Conservation (phyloP, 1,140 invertebrate genomes). For the Ooceraea biroi region DNA sequence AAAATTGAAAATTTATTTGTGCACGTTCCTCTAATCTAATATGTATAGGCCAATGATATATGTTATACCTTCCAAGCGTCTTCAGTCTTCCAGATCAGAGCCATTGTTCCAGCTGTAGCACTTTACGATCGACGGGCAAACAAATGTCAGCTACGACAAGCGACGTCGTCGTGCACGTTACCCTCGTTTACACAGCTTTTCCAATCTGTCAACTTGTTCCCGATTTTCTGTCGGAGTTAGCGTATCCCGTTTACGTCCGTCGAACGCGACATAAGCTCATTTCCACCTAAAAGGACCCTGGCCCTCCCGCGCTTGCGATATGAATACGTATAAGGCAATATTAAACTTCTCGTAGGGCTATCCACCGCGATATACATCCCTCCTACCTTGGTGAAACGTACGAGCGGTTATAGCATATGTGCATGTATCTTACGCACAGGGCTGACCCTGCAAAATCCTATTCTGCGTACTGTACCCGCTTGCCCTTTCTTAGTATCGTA, state of each 20-base stretch:
- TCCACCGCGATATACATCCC: slow-evolving; percentile 46
- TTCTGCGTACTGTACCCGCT: background rate
- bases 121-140: slow-evolving; percentile 35
- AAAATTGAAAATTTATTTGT: background rate
- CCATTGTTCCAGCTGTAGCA: background rate
- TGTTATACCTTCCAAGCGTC: background rate
- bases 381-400: slow-evolving; percentile 28
- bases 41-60: background rate
- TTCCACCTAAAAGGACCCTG: slow-evolving; percentile 63
- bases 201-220: slow-evolving; percentile 40
- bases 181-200: slow-evolving; percentile 43
- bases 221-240: slow-evolving; percentile 44
- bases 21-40: background rate
- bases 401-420: slow-evolving; percentile 14
- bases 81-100: slow-evolving; percentile 15
- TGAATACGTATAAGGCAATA: slow-evolving; percentile 75
- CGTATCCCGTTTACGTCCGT: slow-evolving; percentile 35
- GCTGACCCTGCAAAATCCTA: background rate
- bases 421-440: background rate
- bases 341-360: slow-evolving; percentile 68
- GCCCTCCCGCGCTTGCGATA: slow-evolving; percentile 35
- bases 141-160: slow-evolving; percentile 11
- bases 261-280: slow-evolving; percentile 45
- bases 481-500: background rate
- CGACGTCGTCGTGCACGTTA: slow-evolving; percentile 20